Percentiles rank a stretch among this genome's conserved stretches.
These are phyloP conservation scores for Aptenodytes patagonicus DNA, from an alignment of 2,113 vertebrate species.

Conservation along the genomic window DNA sequence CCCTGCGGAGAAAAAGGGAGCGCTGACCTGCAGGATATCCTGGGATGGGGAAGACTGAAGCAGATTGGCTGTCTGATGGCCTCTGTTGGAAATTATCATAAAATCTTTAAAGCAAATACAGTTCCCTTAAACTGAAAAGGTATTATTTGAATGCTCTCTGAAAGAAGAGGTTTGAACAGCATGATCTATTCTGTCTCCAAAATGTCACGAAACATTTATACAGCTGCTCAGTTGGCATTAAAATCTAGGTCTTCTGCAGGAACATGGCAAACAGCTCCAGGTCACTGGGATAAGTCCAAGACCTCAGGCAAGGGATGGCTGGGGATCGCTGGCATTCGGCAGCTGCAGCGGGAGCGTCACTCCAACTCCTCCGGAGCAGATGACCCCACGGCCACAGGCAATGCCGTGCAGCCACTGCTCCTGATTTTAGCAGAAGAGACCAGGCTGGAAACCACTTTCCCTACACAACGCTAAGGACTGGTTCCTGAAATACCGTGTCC, in stretches of 20 bases:
- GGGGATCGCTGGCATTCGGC: not conserved
- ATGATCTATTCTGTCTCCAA: not conserved
- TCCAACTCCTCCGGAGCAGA: not conserved
- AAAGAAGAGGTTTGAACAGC: conserved; percentile 39
- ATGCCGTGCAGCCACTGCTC: not conserved
- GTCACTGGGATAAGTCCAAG: conserved; percentile 22
- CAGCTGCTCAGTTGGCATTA: conserved; percentile 62
- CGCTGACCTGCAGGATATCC: not conserved
- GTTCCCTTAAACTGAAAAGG: conserved; percentile 47
- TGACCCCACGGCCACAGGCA: not conserved
- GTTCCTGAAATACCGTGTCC: not conserved
- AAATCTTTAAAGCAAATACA: conserved; percentile 64
- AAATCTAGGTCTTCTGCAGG: conserved; percentile 27
- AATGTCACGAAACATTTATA: conserved; percentile 53
- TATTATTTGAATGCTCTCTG: conserved; percentile 15
- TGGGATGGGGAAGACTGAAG: conserved; percentile 16
- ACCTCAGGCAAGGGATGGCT: not conserved
- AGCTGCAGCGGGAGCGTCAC: not conserved
- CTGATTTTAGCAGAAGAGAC: not conserved
- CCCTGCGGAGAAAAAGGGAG: conserved; percentile 9
- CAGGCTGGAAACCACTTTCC: not conserved
- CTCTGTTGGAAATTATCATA: conserved; percentile 37
- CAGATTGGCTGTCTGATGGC: conserved; percentile 33
- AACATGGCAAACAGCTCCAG: not conserved
- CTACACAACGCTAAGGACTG: rapidly evolving